Evolutionary conservation across 1,140 invertebrate species (phyloP), one percentile per base, ranked within the genome.

Genomic region (Pseudomyrmex gracilis): DNA sequence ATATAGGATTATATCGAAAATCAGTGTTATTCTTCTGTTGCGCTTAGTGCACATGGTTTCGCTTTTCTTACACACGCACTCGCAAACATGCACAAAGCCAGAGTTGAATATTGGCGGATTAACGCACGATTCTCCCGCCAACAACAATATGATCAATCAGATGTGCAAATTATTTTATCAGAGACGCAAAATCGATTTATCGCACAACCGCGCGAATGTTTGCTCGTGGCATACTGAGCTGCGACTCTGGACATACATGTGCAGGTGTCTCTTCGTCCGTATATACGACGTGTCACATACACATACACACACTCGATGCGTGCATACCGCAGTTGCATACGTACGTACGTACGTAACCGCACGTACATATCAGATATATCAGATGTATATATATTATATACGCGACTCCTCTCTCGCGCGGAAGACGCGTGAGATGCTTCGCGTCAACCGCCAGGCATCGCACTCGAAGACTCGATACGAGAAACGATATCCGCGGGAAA

Each of bases 121-220:
- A 80, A 80, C 17, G 10, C 34, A 22, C 49, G 34, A 57, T 55
- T 67, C 73, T 53, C 17, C 34, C 9, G 20, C 49, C 63, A 34
- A 22, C 60, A 51, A 76, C 53, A 63, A 76, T 20, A 22, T 15
- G 13, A 66, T 58, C 53, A 34, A 34, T 34, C 76, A 70, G 53
- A 71, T 70, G 66, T 80, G 49, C 66, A 70, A 80, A 58, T 80
- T 80, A 80, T 80, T 80, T 80, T 80, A 49, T 80, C 76, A 80
- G 70, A 71, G 66, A 80, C 76, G 58, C 53, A 13, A 68, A 80
- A 80, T 80, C 70, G 76, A 80, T 80, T 78, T 80, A 80, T 80
- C 53, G 53, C 43, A 34, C 34, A 7, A 71, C 76, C 76, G 15
- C 66, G 43, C 60, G 58, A 80, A 71, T 73, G 53, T 64, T 85